phyloP scores from a whole-genome alignment of 2,113 vertebrate species.

The Thunnus thynnus region DNA sequence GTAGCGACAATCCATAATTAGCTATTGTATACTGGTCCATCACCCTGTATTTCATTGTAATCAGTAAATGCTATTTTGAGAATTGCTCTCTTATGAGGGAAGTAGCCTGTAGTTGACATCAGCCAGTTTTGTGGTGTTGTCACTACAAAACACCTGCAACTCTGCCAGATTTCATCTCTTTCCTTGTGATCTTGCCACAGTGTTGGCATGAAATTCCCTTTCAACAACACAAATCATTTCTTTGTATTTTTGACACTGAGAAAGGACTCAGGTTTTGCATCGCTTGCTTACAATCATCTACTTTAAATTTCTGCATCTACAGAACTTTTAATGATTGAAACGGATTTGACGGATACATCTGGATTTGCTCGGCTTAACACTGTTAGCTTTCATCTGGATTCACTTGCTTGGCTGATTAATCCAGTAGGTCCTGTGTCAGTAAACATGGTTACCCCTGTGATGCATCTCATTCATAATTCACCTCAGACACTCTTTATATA shows the following conservation, averaged over 20 bases:
- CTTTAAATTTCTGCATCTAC: constrained; percentile 5
- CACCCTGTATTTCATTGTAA: too few relatives aligned
- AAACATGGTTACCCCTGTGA: constrained; percentile 39
- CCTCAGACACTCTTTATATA: constrained; percentile 65
- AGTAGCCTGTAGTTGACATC: too few relatives aligned
- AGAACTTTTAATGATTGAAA: background rate
- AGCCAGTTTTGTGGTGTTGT: too few relatives aligned
- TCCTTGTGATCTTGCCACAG: background rate
- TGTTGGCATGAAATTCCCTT: background rate
- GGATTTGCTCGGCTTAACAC: constrained; percentile 20
- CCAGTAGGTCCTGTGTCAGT: constrained; percentile 22
- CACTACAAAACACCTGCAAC: too few relatives aligned
- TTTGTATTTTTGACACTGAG: background rate
- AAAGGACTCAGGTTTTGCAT: background rate
- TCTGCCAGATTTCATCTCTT: too few relatives aligned
- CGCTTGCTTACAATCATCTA: background rate
- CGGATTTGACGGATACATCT: constrained; percentile 23
- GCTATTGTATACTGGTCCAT: too few relatives aligned
- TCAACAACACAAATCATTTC: background rate
- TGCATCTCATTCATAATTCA: constrained; percentile 75
- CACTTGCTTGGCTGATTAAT: constrained; percentile 41
- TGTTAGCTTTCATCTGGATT: constrained; percentile 25
- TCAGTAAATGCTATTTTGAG: too few relatives aligned
- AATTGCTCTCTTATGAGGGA: too few relatives aligned
- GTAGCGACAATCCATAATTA: too few relatives aligned